Evolutionary conservation across 2,113 vertebrate genomes (phyloP), one percentile per base, ranked within the genome.

Genomic region (Trinectes maculatus): DNA sequence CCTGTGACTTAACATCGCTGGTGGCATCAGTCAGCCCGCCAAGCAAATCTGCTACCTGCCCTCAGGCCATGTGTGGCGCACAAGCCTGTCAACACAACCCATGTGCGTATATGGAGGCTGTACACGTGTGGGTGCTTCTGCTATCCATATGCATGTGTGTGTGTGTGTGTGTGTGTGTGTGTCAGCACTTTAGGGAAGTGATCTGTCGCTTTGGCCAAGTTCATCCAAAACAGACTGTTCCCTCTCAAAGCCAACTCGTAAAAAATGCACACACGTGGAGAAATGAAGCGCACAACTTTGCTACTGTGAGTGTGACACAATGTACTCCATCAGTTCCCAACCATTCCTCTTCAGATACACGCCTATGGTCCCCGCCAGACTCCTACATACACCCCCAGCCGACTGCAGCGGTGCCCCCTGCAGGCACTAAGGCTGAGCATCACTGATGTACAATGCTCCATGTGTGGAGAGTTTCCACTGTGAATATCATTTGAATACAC

Each of bases 11-110:
- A 31, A 54, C 60, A 46, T 79, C 3, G 80, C 85, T 79, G 61
- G 67, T 80, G 85, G 87, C 84, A 49, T 71, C 47, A 37, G 47
- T 60, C 42, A 69, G 62, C 62, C 1, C 54, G 83, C 82, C 86
- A 85, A 76, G 79, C 54, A 77, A 81, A 81, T 80, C 77, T 79
- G 74, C 72, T 72, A 71, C 79, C 75, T 77, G 52, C 74, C 82
- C 72, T 39, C 33, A 1, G 71, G 83, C 71, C 9, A 16, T 24
- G 63, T 43, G 64, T 29, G 58, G 71, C 53, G 56, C 52, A 19
- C 43, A 43, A 36, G 58, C 69, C 69, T 54, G 62, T 4, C 63
- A 71, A 71, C 51, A 42, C 63, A 40, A 48, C 71, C 47, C 10
- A 16, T 49, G 53, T 53, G 51, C 39, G 39, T 60, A 9, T 49